Conservation (phyloP, 2,113 vertebrate species). For the Lagopus leucura region DNA sequence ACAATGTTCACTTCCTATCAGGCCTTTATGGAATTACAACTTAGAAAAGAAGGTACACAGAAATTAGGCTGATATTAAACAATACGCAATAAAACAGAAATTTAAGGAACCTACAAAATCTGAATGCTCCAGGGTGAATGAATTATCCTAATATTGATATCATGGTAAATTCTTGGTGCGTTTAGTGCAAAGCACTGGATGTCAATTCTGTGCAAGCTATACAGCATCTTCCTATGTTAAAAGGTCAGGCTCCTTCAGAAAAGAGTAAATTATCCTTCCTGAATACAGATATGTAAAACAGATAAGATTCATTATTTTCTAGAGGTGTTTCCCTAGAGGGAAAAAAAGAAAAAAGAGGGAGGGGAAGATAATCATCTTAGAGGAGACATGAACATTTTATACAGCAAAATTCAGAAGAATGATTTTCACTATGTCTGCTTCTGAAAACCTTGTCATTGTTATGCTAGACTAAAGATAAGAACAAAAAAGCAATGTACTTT, state of each 20-base stretch:
- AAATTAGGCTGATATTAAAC: constrained; percentile 31
- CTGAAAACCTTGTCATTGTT: not conserved
- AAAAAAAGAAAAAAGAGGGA: not conserved
- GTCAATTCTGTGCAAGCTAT: constrained; percentile 8
- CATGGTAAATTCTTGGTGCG: constrained; percentile 18
- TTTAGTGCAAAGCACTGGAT: not conserved
- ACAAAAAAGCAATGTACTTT: not conserved
- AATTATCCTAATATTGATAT: constrained; percentile 25
- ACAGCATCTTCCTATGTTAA: not conserved
- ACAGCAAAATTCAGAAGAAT: not conserved
- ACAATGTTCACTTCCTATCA: constrained; percentile 17
- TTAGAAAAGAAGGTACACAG: not conserved
- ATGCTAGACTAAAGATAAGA: not conserved
- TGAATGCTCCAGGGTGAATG: constrained; percentile 16
- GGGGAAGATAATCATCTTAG: not conserved
- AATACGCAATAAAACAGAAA: constrained; percentile 7
- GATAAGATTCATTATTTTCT: not conserved
- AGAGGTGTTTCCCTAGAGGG: not conserved
- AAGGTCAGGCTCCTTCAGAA: not conserved
- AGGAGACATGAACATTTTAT: not conserved
- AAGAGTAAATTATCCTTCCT: not conserved
- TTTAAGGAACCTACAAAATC: constrained; percentile 23
- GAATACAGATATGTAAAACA: not conserved
- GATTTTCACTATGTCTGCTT: not conserved
- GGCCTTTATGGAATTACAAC: not conserved